Evolutionary conservation across 1,140 invertebrate species (phyloP), one percentile per base, ranked within the genome.

Genomic region (Zaprionus gabonicus): DNA sequence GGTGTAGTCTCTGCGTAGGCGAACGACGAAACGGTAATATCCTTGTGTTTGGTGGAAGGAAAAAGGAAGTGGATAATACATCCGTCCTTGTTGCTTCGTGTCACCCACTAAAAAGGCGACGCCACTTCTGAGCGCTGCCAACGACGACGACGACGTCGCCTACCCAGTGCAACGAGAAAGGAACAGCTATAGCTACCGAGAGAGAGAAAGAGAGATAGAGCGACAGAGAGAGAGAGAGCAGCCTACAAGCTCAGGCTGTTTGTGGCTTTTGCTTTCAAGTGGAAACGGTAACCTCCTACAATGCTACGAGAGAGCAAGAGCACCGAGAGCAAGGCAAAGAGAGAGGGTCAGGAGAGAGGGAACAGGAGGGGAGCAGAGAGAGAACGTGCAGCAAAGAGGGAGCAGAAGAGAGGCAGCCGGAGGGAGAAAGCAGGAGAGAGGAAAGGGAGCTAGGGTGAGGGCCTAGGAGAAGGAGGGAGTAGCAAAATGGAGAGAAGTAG

Each of bases 51-150:
- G 91, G 91, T 92, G 91, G 91, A 92, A 93, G 92, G 92, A 92
- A 93, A 92, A 93, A 93, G 92, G 92, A 93, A 93, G 92, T 93
- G 92, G 92, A 93, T 93, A 93, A 93, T 93, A 92, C 92, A 93
- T 93, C 92, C 92, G 92, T 93, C 92, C 92, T 93, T 93, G 91
- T 93, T 93, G 92, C 91, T 92, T 92, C 91, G 90, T 92, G 91
- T 92, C 91, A 92, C 91, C 91, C 91, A 92, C 87, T 91, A 91
- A 91, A 92, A 91, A 92, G 85, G 84, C 84, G 71, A 78, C 83
- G 84, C 84, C 84, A 88, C 85, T 90, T 88, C 81, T 78, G 78
- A 60, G 78, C 78, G 77, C 76, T 75, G 53, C 62, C 55, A 57
- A 31, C 28, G 60, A 46, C 25, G 73, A 23, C 38, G 73, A 23